A percentile compares a stretch with the other conserved stretches of the same genome.
Evolutionary conservation across 1,140 invertebrate species (phyloP).

Genomic region (Spodoptera litura): DNA sequence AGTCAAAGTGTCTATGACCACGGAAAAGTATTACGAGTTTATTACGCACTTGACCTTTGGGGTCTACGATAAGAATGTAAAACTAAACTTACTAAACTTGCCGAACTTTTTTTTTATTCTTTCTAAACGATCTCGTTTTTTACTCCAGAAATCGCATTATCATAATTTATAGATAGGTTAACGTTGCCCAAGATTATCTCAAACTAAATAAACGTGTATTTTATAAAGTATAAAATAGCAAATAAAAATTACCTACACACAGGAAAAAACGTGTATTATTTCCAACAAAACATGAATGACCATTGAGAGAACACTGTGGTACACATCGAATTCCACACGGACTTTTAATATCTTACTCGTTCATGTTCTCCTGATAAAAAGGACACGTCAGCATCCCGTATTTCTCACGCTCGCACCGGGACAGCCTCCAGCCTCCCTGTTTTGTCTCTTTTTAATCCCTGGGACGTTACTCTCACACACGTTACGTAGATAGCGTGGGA

Average conservation of each 20-base stretch:
- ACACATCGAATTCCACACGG: neutral
- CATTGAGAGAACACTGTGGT: constrained; percentile 13
- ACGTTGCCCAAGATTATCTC: no score
- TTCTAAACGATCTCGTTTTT: neutral
- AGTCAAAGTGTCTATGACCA: constrained; percentile 45
- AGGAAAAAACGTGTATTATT: neutral
- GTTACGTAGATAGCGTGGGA: constrained; percentile 52
- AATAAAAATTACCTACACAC: no score
- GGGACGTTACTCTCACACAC: constrained; percentile 57
- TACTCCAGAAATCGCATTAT: no score
- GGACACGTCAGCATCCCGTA: constrained; percentile 74
- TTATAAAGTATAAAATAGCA: no score
- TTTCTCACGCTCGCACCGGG: constrained; percentile 79
- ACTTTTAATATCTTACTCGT: constrained; percentile 13
- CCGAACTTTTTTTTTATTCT: neutral
- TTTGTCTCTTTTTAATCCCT: constrained; percentile 63
- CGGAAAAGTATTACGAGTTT: constrained; percentile 20
- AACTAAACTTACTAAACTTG: neutral
- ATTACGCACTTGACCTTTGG: constrained; percentile 22
- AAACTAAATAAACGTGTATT: no score
- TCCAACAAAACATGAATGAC: neutral
- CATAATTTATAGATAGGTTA: no score
- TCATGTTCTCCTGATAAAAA: constrained; percentile 67
- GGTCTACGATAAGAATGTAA: neutral
- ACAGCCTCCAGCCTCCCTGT: constrained; percentile 55